These are phyloP conservation scores for Aromia moschata DNA, from an alignment of 2,888 invertebrate genomes.

Conservation along the genomic window DNA sequence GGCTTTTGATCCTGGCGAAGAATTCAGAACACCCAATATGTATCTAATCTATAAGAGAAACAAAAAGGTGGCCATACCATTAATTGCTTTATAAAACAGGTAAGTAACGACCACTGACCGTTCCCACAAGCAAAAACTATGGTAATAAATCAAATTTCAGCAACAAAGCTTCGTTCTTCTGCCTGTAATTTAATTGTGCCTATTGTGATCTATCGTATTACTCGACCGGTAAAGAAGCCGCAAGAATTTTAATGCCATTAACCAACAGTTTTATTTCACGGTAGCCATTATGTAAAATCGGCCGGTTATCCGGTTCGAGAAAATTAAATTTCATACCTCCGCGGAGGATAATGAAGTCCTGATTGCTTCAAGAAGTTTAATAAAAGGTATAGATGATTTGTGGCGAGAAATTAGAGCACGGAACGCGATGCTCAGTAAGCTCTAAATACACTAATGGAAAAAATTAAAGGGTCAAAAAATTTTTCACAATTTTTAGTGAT, in stretches of 20 bases:
- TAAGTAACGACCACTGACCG: too few relatives aligned
- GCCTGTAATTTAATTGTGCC: slow-evolving; percentile 2
- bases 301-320: slow-evolving; percentile 11
- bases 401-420: too few relatives aligned
- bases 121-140: slow-evolving; percentile 5
- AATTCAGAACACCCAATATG: too few relatives aligned
- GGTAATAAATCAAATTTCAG: slow-evolving; percentile 2
- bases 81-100: too few relatives aligned
- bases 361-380: neutral
- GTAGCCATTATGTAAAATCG: slow-evolving; percentile 23
- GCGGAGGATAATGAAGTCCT: neutral
- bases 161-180: neutral
- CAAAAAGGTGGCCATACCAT: too few relatives aligned
- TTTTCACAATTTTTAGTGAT: too few relatives aligned
- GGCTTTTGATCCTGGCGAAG: too few relatives aligned
- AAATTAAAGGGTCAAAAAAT: too few relatives aligned
- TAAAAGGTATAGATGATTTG: too few relatives aligned
- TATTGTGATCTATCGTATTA: slow-evolving; percentile 5
- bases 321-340: slow-evolving; percentile 3
- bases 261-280: slow-evolving; percentile 25
- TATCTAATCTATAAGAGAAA: too few relatives aligned
- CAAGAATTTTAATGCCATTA: slow-evolving; percentile 26
- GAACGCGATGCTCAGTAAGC: too few relatives aligned
- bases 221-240: slow-evolving; percentile 24
- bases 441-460: too few relatives aligned